Percentiles rank a stretch among this genome's conserved stretches.
Conservation (phyloP, 2,888 invertebrate genomes). For the Oxyteleia sp. region DNA sequence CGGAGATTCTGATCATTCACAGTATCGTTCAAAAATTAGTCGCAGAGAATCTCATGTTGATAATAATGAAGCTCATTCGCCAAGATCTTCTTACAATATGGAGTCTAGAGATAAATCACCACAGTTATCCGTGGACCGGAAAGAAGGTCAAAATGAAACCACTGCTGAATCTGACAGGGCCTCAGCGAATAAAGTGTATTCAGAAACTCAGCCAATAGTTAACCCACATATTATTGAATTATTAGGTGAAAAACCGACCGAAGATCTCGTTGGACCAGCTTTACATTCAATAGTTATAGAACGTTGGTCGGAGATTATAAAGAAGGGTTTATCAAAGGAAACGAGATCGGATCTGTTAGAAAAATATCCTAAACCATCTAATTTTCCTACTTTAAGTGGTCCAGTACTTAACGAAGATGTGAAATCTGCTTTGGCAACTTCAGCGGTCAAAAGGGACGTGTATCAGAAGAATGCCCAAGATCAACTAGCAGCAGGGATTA, state of each 20-base stretch:
- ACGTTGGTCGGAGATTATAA: background rate
- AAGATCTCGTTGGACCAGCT: background rate
- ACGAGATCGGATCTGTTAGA: background rate
- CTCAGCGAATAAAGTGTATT: too few relatives aligned
- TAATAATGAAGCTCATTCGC: too few relatives aligned
- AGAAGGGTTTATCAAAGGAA: conserved; percentile 2
- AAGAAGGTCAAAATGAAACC: too few relatives aligned
- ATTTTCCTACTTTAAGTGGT: background rate
- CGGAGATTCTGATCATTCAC: too few relatives aligned
- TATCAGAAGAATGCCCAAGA: conserved; percentile 7
- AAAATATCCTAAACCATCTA: conserved; percentile 5
- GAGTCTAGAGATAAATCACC: too few relatives aligned
- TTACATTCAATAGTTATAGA: background rate
- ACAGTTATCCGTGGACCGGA: too few relatives aligned
- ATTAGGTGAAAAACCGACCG: background rate
- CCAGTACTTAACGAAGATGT: conserved; percentile 4
- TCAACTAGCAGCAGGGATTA: background rate
- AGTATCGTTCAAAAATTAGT: too few relatives aligned
- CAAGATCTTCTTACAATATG: too few relatives aligned
- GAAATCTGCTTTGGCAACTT: background rate
- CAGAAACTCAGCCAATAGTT: too few relatives aligned
- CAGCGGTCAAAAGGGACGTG: background rate
- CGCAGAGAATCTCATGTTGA: too few relatives aligned
- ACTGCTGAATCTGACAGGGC: too few relatives aligned
- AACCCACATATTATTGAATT: too few relatives aligned